Evolutionary conservation across 2,113 vertebrate genomes (phyloP).

Genomic region (Amblyopsis rosae): DNA sequence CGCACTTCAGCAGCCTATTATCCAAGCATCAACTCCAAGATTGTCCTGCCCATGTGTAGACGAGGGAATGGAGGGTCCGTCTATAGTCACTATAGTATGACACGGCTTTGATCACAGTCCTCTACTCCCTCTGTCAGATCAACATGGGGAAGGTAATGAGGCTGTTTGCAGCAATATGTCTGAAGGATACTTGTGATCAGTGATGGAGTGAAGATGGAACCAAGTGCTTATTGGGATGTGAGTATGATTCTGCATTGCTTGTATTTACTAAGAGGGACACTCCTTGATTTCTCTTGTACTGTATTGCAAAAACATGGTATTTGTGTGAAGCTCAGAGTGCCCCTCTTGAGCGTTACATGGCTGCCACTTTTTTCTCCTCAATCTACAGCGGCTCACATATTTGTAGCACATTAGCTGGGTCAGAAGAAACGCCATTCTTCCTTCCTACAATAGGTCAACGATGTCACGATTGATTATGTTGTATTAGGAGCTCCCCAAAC

Average conservation of each 20-base stretch:
- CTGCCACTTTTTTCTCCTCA: no score
- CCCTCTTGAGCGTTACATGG: no score
- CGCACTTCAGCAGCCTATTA: conserved; percentile 28
- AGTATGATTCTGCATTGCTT: background rate
- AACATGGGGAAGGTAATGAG: conserved; percentile 5
- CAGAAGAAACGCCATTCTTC: no score
- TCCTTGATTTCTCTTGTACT: no score
- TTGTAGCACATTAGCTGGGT: no score
- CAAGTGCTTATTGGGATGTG: conserved; percentile 25
- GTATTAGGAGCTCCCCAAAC: no score
- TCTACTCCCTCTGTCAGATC: conserved; percentile 24
- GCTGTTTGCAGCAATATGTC: conserved; percentile 32
- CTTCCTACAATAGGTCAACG: no score
- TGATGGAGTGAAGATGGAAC: background rate
- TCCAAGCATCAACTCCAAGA: conserved; percentile 18
- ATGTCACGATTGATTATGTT: no score
- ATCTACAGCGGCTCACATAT: no score
- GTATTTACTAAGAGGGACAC: no score
- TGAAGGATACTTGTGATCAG: conserved; percentile 13
- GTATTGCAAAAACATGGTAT: no score
- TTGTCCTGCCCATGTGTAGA: conserved; percentile 13
- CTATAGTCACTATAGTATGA: conserved; percentile 22
- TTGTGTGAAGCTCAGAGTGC: no score
- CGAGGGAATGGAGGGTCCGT: conserved; percentile 13
- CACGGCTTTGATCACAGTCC: conserved; percentile 46